Base-by-base conservation (phyloP, 2,797 vertebrate species). In the Caiman crocodilus region DNA sequence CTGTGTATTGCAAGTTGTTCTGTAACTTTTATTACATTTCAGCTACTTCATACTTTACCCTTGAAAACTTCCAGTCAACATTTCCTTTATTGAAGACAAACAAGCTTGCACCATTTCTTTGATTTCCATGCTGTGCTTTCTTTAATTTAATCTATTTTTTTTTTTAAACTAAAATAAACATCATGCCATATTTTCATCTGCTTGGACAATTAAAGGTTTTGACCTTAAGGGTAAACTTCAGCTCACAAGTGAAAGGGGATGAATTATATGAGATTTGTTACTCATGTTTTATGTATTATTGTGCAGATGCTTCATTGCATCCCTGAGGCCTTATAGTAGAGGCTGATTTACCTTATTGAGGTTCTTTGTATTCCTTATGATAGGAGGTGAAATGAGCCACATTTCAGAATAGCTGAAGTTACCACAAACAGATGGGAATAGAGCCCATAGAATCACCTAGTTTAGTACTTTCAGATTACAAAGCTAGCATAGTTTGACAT, bases 401-500 rank as follows among this genome's bases (percentile, higher is more conserved):
- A 6, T 91, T 95, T 91, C 28, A 81, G 30, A 80, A 90, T 77
- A 91, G 55, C 58, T 69, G 58, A 84, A 94, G 84, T 80, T 20
- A 18, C n/a, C 59, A 82, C 83, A 92, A 80, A 89, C 69, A 90
- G 83, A 85, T 89, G 28, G 75, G 63, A n/a, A 23, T 3, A 76
- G 84, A 90, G 82, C 58, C 90, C 50, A 88, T 63, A 69, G 73
- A 20, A 89, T 94, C 69, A 84, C 58, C 82, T 77, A 82, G 64
- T 84, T 77, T 23, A 35, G 1, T 35, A 89, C 82, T 91, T 58
- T 32, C 14, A 84, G 58, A 64, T 92, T 77, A 26, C 76, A 42
- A 55, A 90, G 58, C n/a, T 79, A 89, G 87, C 30, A 3, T 89
- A 1, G n/a, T 93, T 93, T 92, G 76, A 95, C 95, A 89, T 88